Conservation (phyloP, 1,140 invertebrate species). For the Bombus consobrinus region DNA sequence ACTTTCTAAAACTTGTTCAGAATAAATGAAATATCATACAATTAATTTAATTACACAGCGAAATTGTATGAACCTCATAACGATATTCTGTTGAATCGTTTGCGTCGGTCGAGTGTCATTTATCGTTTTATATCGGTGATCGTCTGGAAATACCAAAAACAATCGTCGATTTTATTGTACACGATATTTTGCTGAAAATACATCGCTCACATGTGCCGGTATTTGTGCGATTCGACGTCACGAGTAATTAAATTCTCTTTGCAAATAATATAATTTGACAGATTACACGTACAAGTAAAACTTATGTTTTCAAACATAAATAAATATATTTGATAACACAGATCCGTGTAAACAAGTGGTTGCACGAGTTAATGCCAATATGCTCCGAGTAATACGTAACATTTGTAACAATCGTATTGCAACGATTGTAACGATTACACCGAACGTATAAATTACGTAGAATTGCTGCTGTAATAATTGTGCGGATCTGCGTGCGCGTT, state of each 20-base stretch:
- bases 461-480: not conserved
- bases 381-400: not conserved
- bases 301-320: not conserved
- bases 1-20: not conserved
- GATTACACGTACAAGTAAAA: not conserved
- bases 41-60: not conserved
- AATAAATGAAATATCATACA: not conserved
- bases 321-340: not conserved
- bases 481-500: no score
- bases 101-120: not conserved
- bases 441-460: not conserved
- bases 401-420: not conserved
- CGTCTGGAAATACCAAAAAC: not conserved
- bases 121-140: not conserved
- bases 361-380: not conserved
- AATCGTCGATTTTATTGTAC: not conserved
- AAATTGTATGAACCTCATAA: not conserved
- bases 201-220: not conserved
- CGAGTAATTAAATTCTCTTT: conserved; percentile 21
- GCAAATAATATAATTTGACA: conserved; percentile 11
- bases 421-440: not conserved
- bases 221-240: not conserved
- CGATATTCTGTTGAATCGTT: not conserved
- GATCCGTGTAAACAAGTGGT: not conserved
- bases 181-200: conserved; percentile 1